Base-by-base conservation (phyloP, 30 jellyfish, hydroid and myxozoan genomes). In the Sanderia malayensis region DNA sequence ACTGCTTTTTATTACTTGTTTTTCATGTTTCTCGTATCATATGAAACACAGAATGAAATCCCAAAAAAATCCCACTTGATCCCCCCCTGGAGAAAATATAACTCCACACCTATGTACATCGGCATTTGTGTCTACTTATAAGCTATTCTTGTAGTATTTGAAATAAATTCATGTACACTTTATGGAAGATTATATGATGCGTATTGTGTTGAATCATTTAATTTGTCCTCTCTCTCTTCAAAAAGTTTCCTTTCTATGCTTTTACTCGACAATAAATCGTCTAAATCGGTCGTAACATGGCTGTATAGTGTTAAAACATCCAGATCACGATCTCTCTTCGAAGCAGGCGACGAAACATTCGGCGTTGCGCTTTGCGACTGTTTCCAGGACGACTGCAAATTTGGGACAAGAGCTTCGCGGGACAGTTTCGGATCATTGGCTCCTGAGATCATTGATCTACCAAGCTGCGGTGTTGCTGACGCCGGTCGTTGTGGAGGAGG, bases 401-500 rank as follows among this genome's bases (percentile, higher is more conserved):
- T 37, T 37, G 52, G 52, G 13, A 37, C 52, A 4, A 37, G 52
- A 4, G 52, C 10, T 13, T 4, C 52, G 13, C 13, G 52, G 13
- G 6, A 37, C 13, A 4, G 10, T 37, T 13, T 13, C 13, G 52
- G 13, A 13, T 37, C 52, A 37, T 37, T 37, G 13, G 6, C 13
- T 13, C 13, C 52, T 37, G 52, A 4, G 13, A 37, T 13, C n/a
- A n/a, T n/a, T 37, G 52, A 37, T 49, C 64, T 49, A 18, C 64
- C 64, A 24, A 65, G 60, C 77, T 49, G 59, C 41, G 74, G 45
- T 27, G 85, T 31, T 1, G 52, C 85, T 10, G 85, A 72, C 2
- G 81, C 85, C 24, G 85, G 85, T 2, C 85, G 58, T 25, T 70
- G 82, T 31, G 77, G 85, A n/a, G 61, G 27, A n/a, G 61, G 27